Evolutionary conservation across 2,797 vertebrate species (phyloP).

Genomic region (Phataginus tetradactyla): DNA sequence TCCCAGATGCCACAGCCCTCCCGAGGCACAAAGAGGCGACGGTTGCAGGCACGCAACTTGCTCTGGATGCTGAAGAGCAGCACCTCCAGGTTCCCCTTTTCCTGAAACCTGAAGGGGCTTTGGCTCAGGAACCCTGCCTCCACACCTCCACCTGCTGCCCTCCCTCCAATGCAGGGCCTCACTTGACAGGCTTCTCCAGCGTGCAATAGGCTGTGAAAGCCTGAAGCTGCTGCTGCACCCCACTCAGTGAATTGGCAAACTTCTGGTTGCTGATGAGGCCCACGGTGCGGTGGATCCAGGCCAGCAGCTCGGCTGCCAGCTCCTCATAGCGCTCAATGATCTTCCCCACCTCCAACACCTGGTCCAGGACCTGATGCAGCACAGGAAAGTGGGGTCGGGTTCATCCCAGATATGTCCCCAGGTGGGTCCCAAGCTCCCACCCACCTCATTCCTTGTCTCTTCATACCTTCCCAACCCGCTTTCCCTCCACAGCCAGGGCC

Average conservation of each 20-base stretch:
- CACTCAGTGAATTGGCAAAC: conserved; percentile 95
- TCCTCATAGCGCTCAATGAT: conserved; percentile 91
- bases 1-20: conserved; percentile 96
- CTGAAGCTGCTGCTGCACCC: conserved; percentile 97
- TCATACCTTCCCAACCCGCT: conserved; percentile 95
- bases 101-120: conserved; percentile 91
- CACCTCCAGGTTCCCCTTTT: conserved; percentile 97
- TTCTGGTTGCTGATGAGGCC: conserved; percentile 95
- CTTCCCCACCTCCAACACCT: conserved; percentile 92
- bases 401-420: rapidly evolving
- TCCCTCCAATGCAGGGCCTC: conserved; percentile 63
- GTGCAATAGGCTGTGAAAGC: conserved; percentile 98
- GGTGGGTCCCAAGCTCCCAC: neutral
- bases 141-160: neutral
- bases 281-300: conserved; percentile 96
- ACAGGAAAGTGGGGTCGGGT: neutral
- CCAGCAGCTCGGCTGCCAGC: conserved; percentile 92
- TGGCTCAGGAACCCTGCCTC: neutral
- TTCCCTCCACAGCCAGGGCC: conserved; percentile 97
- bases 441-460: rapidly evolving
- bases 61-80: conserved; percentile 99
- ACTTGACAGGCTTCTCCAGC: conserved; percentile 97
- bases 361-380: conserved; percentile 92
- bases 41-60: conserved; percentile 96
- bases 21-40: conserved; percentile 93